Evolutionary conservation across 1,140 invertebrate genomes (phyloP), one percentile per base, ranked within the genome.

Genomic region (Berghia stephanieae): DNA sequence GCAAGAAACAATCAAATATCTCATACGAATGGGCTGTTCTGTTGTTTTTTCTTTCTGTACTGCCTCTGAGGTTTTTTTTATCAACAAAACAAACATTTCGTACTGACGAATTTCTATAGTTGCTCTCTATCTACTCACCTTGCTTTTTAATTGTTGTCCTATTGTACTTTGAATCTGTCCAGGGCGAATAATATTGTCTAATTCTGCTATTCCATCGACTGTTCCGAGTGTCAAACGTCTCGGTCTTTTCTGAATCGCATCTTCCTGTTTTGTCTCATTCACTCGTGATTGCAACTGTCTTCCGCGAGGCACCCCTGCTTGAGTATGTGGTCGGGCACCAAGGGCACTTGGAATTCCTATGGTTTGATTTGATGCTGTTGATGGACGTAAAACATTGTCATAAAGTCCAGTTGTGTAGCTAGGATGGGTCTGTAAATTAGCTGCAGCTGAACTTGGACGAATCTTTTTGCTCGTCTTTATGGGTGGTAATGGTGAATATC

Each of bases 351-450:
- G 77, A 27, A 69, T 77, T 3, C 75, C 70, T 10, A 66, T n/a
- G 49, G 73, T 68, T 18, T 60, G 70, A 16, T 43, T 75, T 0
- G 81, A 70, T n/a, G 84, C 83, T 2, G 83, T 85, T 16, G 86
- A 60, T n/a, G 86, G 85, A 24, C 86, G 79, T 18, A 81, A 72
- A 36, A 84, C 78, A 77, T 82, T 83, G 67, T 84, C 83, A 52
- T 75, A 86, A 13, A 87, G 69, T 74, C 84, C 83, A 10, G 80
- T 81, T 13, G 79, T 79, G 78, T 74, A 88, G 49, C 81, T 80
- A n/a, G 81, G 82, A 68, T 87, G 85, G 18, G 80, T 85, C 49
- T 88, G 87, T 38, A 88, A 73, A 77, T 86, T 86, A 0, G 83
- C 87, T 21, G 85, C 79, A 4, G 87, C 87, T 1, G 86, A 87